Evolutionary conservation across 2,888 invertebrate species (phyloP).

Genomic region (Ametastegia equiseti): DNA sequence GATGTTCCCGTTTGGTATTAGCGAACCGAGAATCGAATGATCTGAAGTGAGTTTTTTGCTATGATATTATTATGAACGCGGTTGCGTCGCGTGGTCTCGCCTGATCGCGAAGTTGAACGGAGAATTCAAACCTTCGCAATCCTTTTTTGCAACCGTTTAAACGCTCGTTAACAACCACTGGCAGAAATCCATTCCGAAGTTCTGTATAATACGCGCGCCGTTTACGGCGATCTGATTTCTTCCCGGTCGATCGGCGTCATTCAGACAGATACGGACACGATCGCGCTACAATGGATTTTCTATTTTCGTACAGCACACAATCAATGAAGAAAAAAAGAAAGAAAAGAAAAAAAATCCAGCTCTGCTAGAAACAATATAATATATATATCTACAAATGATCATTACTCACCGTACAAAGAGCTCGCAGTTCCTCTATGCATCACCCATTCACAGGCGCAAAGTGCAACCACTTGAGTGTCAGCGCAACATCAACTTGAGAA

Average conservation of each 20-base stretch:
- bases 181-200: slow-evolving; percentile 23
- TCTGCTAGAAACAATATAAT: slow-evolving; percentile 10
- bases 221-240: slow-evolving; percentile 34
- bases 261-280: too few species aligned
- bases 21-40: too few species aligned
- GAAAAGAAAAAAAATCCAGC: not conserved
- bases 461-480: slow-evolving; percentile 5
- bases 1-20: too few species aligned
- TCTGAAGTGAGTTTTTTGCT: too few species aligned
- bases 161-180: slow-evolving; percentile 9
- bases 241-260: slow-evolving; percentile 14
- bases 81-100: too few species aligned
- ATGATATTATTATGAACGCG: too few species aligned
- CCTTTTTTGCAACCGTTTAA: slow-evolving; percentile 2
- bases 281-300: not conserved
- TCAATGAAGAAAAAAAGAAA: not conserved
- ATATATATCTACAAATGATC: slow-evolving; percentile 11
- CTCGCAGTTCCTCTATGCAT: not conserved
- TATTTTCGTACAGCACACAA: not conserved
- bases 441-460: not conserved
- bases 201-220: not conserved
- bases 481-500: not conserved
- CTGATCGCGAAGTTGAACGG: not conserved
- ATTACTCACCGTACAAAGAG: slow-evolving; percentile 40
- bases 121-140: slow-evolving; percentile 16